Evolutionary conservation across 2,888 invertebrate genomes (phyloP), one percentile per base, ranked within the genome.

Genomic region (Meandrusa payeni): DNA sequence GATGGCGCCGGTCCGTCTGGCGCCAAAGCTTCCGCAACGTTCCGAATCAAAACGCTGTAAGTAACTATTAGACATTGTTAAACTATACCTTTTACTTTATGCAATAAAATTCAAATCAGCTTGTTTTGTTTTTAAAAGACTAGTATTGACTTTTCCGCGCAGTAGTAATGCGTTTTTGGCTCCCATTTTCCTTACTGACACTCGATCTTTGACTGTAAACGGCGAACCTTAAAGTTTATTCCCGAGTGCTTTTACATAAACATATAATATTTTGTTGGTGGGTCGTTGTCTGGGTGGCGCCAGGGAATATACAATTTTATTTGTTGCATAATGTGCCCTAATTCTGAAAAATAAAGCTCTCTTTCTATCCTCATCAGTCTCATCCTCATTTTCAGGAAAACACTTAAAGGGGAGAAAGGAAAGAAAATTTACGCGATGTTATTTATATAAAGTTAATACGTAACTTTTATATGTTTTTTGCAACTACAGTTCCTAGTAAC

Each of bases 1-100:
- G 33, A 74, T 76, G 81, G 79, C 81, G 78, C 52, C 80, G 56
- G 70, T 47, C 77, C 37, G 75, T 68, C 73, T 75, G 81, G 74
- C 81, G 81, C 80, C 81, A 65, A 69, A 60, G 60, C 54, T 60
- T 69, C 64, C 62, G 57, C 9, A 19, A 7, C 48, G 59, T 61
- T 65, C 63, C 69, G 45, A 32, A 38, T 40, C 1, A 3, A 54
- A 73, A 68, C 26, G 62, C 34, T 34, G n/a, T 34, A 54, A 38
- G 7, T 7, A 11, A n/a, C 32, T 1, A 5, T 3, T 0, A 1
- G 1, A 0, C 4, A 2, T 11, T 33, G 40, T 29, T 1, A 5
- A 1, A 59, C 41, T 22, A 41, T 28, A 11, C 7, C 31, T 40
- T 40, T 44, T 58, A 48, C 7, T 0, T 0, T 1, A 7, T 5